Base-by-base conservation (phyloP, 37 sponge, comb jelly and placozoan species). In the Bolinopsis microptera region DNA sequence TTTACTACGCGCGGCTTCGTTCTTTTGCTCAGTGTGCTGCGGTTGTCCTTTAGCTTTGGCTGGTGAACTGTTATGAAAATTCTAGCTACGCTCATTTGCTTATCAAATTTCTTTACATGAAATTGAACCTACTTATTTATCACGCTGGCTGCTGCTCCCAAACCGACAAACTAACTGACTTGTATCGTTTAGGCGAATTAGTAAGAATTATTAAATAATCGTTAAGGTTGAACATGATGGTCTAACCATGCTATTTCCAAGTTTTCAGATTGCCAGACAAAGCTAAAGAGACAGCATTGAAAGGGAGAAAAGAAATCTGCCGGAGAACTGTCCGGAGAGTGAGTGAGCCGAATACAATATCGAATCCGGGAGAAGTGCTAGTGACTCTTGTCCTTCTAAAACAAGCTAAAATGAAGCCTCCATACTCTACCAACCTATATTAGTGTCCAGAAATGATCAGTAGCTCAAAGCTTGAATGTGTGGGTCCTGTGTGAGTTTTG, bases 21-120 rank as follows among this genome's bases (percentile, higher is more conserved):
- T 35, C 34, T 77, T 77, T 77, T 77, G 80, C 80, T 77, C 80
- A 77, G 80, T 77, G 80, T 77, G 80, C 80, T 77, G 80, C 80
- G 80, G 32, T 77, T 77, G 80, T 77, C 27, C 80, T 77, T 77
- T 77, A 77, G 80, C 80, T 77, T 77, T 77, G 80, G 80, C 80
- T 77, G 80, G 80, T 77, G 80, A 77, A 77, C 80, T 77, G 80
- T 32, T 77, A 77, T 77, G 35, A 77, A 77, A 77, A 77, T 77
- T 77, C 80, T 77, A 77, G 80, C 80, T 27, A 77, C 32, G 32
- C 80, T 32, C 80, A 77, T 77, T 77, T 77, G 80, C 80, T 77
- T 36, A 34, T 77, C 80, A 77, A 77, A 77, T 77, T 77, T 70
- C 32, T 77, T 77, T 27, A 77, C 35, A 35, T 48, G 61, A 48